A percentile compares a stretch with the other conserved stretches of the same genome.
Evolutionary conservation across 2,888 invertebrate genomes (phyloP).

Genomic region (Cephus sareptanus): DNA sequence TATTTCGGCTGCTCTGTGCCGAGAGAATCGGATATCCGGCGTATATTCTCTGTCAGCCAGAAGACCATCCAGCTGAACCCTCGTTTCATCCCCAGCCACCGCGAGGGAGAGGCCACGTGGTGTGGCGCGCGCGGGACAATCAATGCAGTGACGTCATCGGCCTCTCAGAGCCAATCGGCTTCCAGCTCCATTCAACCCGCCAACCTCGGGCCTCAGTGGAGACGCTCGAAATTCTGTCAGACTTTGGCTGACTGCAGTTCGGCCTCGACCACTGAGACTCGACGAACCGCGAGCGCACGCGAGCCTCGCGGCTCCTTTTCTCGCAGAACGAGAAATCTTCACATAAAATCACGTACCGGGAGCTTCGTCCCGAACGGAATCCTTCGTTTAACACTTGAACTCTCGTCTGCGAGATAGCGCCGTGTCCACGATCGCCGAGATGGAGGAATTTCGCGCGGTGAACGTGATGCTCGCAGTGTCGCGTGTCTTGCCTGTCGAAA

Average conservation of each 20-base stretch:
- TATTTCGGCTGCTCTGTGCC: background rate
- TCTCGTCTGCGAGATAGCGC: no score
- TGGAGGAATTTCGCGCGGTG: no score
- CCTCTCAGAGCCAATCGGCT: constrained; percentile 70
- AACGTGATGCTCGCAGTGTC: no score
- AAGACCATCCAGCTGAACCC: background rate
- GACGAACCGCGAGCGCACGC: constrained; percentile 30
- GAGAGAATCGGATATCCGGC: constrained; percentile 4
- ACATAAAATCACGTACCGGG: no score
- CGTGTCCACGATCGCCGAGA: no score
- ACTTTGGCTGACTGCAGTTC: constrained; percentile 64
- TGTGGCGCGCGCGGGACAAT: constrained; percentile 72
- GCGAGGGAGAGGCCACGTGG: constrained; percentile 57
- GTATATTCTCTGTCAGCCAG: background rate
- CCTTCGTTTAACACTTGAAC: no score
- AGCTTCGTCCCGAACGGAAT: no score
- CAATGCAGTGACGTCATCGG: constrained; percentile 81
- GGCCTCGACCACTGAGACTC: constrained; percentile 61
- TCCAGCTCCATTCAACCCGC: constrained; percentile 75
- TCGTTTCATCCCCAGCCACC: constrained; percentile 16
- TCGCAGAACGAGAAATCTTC: no score
- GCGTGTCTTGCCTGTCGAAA: no score
- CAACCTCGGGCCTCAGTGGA: constrained; percentile 58
- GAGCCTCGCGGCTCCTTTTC: background rate
- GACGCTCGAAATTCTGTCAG: constrained; percentile 61